Conservation (phyloP, 2,888 invertebrate species). For the Emmelina monodactyla region DNA sequence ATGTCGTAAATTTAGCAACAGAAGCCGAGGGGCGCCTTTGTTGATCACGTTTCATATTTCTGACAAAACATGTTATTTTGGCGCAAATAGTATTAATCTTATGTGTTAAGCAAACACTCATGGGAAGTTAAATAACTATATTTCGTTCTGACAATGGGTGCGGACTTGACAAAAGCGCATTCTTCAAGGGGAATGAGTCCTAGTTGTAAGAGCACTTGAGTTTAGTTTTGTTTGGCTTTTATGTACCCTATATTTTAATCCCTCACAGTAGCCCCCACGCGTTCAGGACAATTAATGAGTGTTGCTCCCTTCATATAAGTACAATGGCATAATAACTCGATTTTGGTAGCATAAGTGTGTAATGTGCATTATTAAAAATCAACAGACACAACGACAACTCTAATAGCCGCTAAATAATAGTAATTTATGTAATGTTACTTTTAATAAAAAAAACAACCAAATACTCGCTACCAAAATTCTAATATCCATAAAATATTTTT, state of each 20-base stretch:
- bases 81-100: constrained; percentile 21
- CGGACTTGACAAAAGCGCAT: background rate
- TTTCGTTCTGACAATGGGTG: constrained; percentile 46
- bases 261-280: constrained; percentile 27
- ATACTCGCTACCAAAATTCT: too few species aligned
- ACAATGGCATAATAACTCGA: constrained; percentile 50
- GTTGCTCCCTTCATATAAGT: constrained; percentile 50
- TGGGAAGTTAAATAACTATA: constrained; percentile 52
- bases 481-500: too few species aligned
- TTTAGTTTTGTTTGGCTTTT: background rate
- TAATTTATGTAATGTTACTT: too few species aligned
- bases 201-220: background rate
- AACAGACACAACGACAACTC: constrained; percentile 31
- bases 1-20: background rate
- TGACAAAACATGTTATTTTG: constrained; percentile 23
- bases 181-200: background rate
- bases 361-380: constrained; percentile 41
- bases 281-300: constrained; percentile 58
- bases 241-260: constrained; percentile 30
- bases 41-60: constrained; percentile 12
- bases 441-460: too few species aligned
- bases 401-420: too few species aligned
- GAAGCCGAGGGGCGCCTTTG: background rate
- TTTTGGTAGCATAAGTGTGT: constrained; percentile 40
- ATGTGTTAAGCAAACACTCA: constrained; percentile 23